Percentiles rank a stretch among this genome's conserved stretches.
Conservation (phyloP, 2,888 invertebrate species). For the Drosophila vallismaia region DNA sequence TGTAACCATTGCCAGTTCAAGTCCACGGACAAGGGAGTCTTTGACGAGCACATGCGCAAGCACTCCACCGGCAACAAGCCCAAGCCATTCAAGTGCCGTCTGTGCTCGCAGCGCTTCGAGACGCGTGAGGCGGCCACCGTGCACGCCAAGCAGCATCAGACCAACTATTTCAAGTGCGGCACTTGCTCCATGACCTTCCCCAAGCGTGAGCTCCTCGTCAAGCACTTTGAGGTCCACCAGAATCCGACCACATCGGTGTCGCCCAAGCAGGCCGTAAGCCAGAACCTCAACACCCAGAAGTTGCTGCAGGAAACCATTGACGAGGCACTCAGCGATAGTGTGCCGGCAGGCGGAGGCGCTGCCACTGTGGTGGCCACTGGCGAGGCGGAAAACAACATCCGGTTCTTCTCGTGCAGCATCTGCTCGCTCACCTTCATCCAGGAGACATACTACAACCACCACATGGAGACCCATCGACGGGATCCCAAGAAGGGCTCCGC, state of each 20-base stretch:
- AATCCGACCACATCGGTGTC: conserved; percentile 46
- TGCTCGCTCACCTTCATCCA: conserved; percentile 84
- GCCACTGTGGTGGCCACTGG: conserved; percentile 72
- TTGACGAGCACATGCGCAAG: conserved; percentile 83
- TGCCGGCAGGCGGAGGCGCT: conserved; percentile 51
- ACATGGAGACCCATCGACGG: conserved; percentile 84
- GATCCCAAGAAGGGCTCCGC: conserved; percentile 68
- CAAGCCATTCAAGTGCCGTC: conserved; percentile 84
- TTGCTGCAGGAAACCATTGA: conserved; percentile 84
- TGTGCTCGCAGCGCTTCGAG: conserved; percentile 84
- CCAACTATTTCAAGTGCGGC: conserved; percentile 84
- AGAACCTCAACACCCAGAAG: conserved; percentile 82
- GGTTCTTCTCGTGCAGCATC: conserved; percentile 84
- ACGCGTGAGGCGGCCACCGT: conserved; percentile 83
- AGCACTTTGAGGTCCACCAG: conserved; percentile 84
- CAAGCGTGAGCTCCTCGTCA: conserved; percentile 82
- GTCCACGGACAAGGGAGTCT: conserved; percentile 82
- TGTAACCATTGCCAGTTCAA: conserved; percentile 84
- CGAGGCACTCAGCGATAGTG: conserved; percentile 83
- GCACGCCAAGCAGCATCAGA: conserved; percentile 84
- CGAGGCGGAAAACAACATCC: conserved; percentile 81
- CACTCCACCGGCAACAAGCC: conserved; percentile 80
- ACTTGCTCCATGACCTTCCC: conserved; percentile 83
- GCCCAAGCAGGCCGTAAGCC: conserved; percentile 54
- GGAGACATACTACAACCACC: conserved; percentile 84